Conservation (phyloP, 2,113 vertebrate species). For the Charina bottae region DNA sequence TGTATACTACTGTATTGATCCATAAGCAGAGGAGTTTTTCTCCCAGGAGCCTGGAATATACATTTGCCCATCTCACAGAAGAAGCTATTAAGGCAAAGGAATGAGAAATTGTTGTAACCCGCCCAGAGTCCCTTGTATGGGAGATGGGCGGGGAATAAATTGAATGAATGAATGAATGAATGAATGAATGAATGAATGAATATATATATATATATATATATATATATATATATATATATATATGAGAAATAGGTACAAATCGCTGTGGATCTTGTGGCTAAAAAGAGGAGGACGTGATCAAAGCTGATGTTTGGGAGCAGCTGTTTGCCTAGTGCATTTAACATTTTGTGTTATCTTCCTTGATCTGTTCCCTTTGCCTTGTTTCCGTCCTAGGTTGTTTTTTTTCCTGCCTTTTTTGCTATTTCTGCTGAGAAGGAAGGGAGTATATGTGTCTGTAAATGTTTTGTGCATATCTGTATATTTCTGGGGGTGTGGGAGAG, state of each 20-base stretch:
- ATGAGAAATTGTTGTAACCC: no score
- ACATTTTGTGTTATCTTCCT: not conserved
- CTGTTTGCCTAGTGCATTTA: not conserved
- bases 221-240: no score
- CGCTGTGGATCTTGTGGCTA: not conserved
- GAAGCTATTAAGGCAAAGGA: not conserved
- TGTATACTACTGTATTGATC: not conserved
- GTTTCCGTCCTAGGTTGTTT: not conserved
- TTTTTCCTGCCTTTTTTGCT: not conserved
- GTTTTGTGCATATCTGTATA: not conserved
- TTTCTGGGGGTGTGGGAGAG: not conserved
- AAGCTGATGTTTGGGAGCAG: not conserved
- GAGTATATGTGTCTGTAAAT: rapidly evolving
- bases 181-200: no score
- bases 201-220: no score
- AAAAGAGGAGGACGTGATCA: not conserved
- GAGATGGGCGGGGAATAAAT: no score
- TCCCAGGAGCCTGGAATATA: not conserved
- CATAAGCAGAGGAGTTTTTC: not conserved
- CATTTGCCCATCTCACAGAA: not conserved
- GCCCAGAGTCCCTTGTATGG: no score
- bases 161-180: no score
- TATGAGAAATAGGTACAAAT: not conserved
- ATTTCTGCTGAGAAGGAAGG: not conserved
- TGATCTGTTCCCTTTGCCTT: not conserved